Evolutionary conservation across 2,113 vertebrate genomes (phyloP).

Genomic region (Himantopus leucocephalus): DNA sequence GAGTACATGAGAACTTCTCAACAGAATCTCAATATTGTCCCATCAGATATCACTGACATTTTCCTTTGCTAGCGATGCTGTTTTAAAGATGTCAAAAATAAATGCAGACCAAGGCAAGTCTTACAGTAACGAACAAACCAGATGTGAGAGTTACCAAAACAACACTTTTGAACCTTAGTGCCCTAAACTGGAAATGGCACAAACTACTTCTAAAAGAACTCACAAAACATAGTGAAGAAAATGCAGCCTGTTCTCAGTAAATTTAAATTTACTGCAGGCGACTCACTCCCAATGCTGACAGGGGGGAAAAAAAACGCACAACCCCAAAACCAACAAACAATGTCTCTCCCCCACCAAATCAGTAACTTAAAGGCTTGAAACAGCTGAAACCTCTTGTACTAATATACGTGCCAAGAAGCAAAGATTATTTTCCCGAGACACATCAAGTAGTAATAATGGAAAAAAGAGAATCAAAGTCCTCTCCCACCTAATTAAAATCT

Average conservation of each 20-base stretch:
- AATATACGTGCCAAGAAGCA: not conserved
- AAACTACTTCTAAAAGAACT: not conserved
- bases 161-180: not conserved
- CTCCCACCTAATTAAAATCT: not conserved
- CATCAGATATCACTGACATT: not conserved
- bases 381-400: not conserved
- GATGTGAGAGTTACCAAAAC: not conserved
- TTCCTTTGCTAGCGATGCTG: not conserved
- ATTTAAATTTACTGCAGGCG: not conserved
- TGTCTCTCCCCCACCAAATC: not conserved
- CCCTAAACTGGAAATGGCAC: not conserved
- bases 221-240: not conserved
- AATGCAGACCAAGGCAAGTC: not conserved
- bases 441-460: not conserved
- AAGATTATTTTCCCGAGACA: not conserved
- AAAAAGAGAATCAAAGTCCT: not conserved
- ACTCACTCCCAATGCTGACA: not conserved
- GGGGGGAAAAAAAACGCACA: fast-evolving
- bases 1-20: not conserved
- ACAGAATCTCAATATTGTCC: not conserved
- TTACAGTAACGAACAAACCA: not conserved
- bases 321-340: not conserved
- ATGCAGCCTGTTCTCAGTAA: not conserved
- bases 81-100: not conserved
- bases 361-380: not conserved